Percentiles rank a stretch among this genome's conserved stretches.
These are phyloP conservation scores for Alouatta caraya DNA, from an alignment of 2,797 vertebrate species.

Conservation along the genomic window DNA sequence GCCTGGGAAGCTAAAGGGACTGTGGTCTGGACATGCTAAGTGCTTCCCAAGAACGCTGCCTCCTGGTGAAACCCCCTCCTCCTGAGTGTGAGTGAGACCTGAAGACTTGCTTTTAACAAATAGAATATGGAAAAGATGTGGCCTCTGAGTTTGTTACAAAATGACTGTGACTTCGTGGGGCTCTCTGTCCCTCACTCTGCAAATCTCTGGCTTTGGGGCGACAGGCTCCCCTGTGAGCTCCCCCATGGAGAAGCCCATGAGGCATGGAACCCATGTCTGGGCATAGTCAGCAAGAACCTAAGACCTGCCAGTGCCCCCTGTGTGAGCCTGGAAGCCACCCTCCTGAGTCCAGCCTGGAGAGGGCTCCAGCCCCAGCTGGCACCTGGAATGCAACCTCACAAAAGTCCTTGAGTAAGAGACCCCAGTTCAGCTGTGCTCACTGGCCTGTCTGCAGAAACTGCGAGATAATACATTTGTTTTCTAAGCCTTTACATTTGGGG, in stretches of 20 bases:
- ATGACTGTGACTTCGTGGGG: background rate
- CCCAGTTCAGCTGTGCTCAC: too few species aligned
- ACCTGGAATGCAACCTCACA: background rate
- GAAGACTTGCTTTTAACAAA: background rate
- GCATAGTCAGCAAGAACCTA: background rate
- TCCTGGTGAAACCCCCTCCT: background rate
- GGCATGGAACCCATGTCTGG: background rate
- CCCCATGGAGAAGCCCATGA: background rate
- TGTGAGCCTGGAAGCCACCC: background rate
- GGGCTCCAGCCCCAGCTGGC: background rate
- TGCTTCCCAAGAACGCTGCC: background rate
- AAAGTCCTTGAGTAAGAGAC: background rate
- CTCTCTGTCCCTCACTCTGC: background rate
- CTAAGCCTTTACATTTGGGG: background rate
- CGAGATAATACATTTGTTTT: background rate
- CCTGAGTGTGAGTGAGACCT: background rate
- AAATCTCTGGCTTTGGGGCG: too few species aligned
- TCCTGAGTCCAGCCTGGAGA: accelerated
- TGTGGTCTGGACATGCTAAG: accelerated
- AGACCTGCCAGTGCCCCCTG: too few species aligned
- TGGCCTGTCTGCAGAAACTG: background rate
- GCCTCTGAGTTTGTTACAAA: background rate
- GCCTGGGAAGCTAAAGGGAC: background rate
- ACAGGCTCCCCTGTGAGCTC: background rate
- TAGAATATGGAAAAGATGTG: background rate